phyloP scores from a whole-genome alignment of 2,113 vertebrate species.

The Melanostigma gelatinosum region DNA sequence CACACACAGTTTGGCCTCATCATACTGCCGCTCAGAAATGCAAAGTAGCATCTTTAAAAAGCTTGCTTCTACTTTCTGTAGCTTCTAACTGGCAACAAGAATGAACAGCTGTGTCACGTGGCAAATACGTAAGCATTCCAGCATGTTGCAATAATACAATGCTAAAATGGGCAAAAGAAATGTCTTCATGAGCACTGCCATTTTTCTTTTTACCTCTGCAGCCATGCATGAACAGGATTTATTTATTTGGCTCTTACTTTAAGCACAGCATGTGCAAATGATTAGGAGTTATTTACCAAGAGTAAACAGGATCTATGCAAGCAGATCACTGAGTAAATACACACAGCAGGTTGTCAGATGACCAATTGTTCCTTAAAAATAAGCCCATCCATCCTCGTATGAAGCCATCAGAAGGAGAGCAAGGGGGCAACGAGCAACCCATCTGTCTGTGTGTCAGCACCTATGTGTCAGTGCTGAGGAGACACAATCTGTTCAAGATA shows the following conservation, averaged over 20 bases:
- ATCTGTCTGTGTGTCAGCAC: conserved; percentile 79
- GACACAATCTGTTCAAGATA: conserved; percentile 69
- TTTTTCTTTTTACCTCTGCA: conserved; percentile 2
- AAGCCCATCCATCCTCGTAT: conserved; percentile 71
- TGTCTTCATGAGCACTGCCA: neutral
- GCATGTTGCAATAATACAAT: conserved; percentile 4
- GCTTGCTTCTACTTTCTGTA: conserved; percentile 37
- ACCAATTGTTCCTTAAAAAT: conserved; percentile 70
- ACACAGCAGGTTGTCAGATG: conserved; percentile 54
- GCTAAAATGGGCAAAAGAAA: conserved; percentile 4
- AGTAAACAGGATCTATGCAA: conserved; percentile 56
- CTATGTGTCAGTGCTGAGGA: conserved; percentile 72
- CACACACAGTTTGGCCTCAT: conserved; percentile 22
- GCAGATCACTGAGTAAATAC: conserved; percentile 56
- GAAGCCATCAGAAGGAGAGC: conserved; percentile 63
- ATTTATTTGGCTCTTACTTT: conserved; percentile 51
- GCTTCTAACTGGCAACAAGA: conserved; percentile 45
- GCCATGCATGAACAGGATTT: conserved; percentile 34
- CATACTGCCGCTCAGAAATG: conserved; percentile 51
- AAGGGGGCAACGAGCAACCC: conserved; percentile 62
- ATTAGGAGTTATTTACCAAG: conserved; percentile 66
- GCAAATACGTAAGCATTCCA: conserved; percentile 28
- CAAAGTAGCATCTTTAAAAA: conserved; percentile 62
- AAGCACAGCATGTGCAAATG: conserved; percentile 70
- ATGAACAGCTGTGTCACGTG: conserved; percentile 50